phyloP scores from a whole-genome alignment of 2,888 invertebrate species.

The Opisthograptis luteolata region DNA sequence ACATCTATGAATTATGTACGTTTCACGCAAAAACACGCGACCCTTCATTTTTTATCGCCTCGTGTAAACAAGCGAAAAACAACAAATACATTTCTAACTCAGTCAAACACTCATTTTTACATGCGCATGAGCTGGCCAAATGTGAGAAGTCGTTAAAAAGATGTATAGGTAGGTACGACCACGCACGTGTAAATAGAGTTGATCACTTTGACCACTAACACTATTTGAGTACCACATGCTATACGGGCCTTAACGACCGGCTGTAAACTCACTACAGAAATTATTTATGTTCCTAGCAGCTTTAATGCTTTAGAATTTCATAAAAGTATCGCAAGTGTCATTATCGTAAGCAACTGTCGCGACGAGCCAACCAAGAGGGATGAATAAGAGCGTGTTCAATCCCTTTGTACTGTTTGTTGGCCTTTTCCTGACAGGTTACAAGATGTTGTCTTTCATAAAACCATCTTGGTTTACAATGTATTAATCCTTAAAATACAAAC shows the following conservation, averaged over 20 bases:
- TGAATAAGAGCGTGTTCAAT: slow-evolving; percentile 7
- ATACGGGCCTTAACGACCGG: slow-evolving; percentile 40
- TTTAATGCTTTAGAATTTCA: slow-evolving; percentile 32
- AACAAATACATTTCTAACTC: slow-evolving; percentile 19
- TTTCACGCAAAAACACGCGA: neutral
- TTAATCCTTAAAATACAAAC: too few species aligned
- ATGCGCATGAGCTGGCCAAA: slow-evolving; percentile 38
- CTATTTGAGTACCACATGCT: slow-evolving; percentile 31
- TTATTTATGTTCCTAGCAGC: slow-evolving; percentile 36
- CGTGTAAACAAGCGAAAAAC: slow-evolving; percentile 10
- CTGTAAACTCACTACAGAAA: slow-evolving; percentile 34
- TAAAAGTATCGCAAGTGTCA: slow-evolving; percentile 33
- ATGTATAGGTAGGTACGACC: slow-evolving; percentile 45
- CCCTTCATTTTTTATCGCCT: neutral
- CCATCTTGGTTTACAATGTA: too few species aligned
- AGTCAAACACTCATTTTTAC: slow-evolving; percentile 23
- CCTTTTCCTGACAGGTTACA: neutral
- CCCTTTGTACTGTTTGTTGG: neutral
- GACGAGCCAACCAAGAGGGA: slow-evolving; percentile 14
- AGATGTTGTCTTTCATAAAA: neutral
- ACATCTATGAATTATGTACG: neutral
- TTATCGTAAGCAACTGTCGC: slow-evolving; percentile 35
- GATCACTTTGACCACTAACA: slow-evolving; percentile 25
- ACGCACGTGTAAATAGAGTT: slow-evolving; percentile 42
- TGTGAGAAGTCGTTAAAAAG: slow-evolving; percentile 63